Conservation (phyloP, 2,797 vertebrate genomes). For the Urosaurus nigricauda region DNA sequence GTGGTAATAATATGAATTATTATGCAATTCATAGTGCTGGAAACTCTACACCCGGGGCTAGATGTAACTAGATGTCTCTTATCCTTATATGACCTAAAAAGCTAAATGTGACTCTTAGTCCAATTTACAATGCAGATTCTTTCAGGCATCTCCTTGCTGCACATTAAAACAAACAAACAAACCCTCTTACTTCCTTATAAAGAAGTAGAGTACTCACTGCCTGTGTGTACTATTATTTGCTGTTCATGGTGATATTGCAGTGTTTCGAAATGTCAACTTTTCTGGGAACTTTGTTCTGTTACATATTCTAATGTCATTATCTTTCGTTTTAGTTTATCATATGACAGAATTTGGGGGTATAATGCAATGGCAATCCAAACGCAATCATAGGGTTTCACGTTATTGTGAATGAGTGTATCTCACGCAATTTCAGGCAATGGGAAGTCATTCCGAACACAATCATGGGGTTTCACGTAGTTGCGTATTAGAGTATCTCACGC, state of each 20-base stretch:
- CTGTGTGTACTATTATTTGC: not conserved
- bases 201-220: not conserved
- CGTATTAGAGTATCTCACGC: too few relatives aligned
- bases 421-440: too few relatives aligned
- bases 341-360: too few relatives aligned
- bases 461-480: too few relatives aligned
- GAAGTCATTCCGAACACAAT: too few relatives aligned
- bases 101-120: not conserved
- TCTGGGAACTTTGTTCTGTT: not conserved
- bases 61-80: not conserved
- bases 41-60: not conserved
- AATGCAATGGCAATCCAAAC: too few relatives aligned
- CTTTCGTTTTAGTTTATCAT: too few relatives aligned
- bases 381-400: too few relatives aligned
- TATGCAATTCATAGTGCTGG: not conserved
- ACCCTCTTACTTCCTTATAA: not conserved
- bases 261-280: not conserved
- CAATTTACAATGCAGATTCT: conserved; percentile 2
- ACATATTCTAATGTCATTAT: not conserved
- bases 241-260: not conserved
- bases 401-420: too few relatives aligned
- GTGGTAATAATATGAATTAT: conserved; percentile 23
- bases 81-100: not conserved
- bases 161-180: not conserved
- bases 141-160: not conserved